Conservation (phyloP, 2,888 invertebrate genomes). For the Phlogophora meticulosa region DNA sequence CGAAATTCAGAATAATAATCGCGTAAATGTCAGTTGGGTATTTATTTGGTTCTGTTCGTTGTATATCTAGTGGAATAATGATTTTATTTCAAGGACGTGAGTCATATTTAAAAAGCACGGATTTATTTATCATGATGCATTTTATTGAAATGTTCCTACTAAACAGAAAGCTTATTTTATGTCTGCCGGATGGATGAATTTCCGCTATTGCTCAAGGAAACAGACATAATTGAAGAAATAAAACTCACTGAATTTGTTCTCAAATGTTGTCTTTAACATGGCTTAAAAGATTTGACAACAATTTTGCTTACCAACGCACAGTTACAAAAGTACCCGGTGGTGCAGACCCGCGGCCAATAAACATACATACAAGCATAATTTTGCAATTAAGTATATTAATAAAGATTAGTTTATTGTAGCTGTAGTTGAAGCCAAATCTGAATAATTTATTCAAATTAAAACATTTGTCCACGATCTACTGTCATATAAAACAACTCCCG, state of each 20-base stretch:
- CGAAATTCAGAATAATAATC: slow-evolving; percentile 21
- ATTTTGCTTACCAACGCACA: not conserved
- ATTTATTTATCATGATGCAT: not conserved
- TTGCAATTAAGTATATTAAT: slow-evolving; percentile 28
- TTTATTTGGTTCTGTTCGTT: too few relatives aligned
- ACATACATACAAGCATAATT: slow-evolving; percentile 30
- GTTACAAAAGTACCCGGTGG: slow-evolving; percentile 18
- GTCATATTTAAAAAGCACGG: not conserved
- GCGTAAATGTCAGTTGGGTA: slow-evolving; percentile 36
- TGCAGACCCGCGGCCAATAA: slow-evolving; percentile 25
- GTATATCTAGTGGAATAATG: slow-evolving; percentile 15
- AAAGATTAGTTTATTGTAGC: slow-evolving; percentile 31
- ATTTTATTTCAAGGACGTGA: slow-evolving; percentile 14
- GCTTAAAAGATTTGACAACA: not conserved
- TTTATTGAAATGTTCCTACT: not conserved
- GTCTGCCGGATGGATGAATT: slow-evolving; percentile 10
- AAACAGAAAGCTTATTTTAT: slow-evolving; percentile 4
- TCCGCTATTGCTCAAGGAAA: slow-evolving; percentile 16
- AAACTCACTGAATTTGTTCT: slow-evolving; percentile 11
- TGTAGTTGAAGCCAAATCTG: slow-evolving; percentile 9
- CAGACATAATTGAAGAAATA: not conserved
- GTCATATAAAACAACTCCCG: slow-evolving; percentile 25
- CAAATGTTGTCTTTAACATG: not conserved
- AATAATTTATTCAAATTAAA: slow-evolving; percentile 53
- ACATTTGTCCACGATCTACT: slow-evolving; percentile 31